Percentiles rank a stretch among this genome's conserved stretches.
Conservation (phyloP, 2,797 vertebrate species). For the Carapus acus region DNA sequence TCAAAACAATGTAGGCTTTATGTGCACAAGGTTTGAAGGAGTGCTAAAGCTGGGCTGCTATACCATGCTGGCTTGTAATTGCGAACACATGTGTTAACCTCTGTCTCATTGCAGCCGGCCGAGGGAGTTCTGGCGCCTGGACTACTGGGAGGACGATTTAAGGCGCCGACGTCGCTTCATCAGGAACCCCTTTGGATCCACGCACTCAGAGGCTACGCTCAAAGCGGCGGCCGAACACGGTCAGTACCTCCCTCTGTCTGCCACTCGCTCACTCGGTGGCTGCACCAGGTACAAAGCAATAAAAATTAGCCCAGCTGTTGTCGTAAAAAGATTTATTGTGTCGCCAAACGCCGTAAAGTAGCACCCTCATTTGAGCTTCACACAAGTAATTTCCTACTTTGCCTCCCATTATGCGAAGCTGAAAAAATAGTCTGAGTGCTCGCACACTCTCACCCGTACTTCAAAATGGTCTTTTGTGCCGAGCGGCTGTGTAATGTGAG, state of each 20-base stretch:
- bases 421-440: slow-evolving; percentile 15
- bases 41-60: slow-evolving; percentile 74
- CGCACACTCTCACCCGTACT: slow-evolving; percentile 4
- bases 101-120: slow-evolving; percentile 91
- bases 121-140: slow-evolving; percentile 99
- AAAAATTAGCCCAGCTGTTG: slow-evolving; percentile 66
- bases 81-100: slow-evolving; percentile 97
- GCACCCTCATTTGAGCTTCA: slow-evolving; percentile 52
- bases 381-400: slow-evolving; percentile 46
- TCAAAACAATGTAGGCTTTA: slow-evolving; percentile 91
- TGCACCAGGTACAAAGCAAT: slow-evolving; percentile 73
- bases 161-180: slow-evolving; percentile 97
- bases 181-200: slow-evolving; percentile 93
- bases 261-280: slow-evolving; percentile 27
- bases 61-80: slow-evolving; percentile 95
- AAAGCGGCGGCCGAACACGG: slow-evolving; percentile 88
- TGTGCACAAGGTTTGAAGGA: slow-evolving; percentile 69
- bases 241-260: slow-evolving; percentile 70
- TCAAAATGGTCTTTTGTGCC: slow-evolving; percentile 2
- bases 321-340: slow-evolving; percentile 69
- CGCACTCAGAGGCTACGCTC: slow-evolving; percentile 94
- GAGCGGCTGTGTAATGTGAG: slow-evolving; percentile 12
- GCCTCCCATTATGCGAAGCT: slow-evolving; percentile 31
- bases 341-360: slow-evolving; percentile 54
- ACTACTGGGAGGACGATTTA: slow-evolving; percentile 99